Evolutionary conservation across 2,888 invertebrate genomes (phyloP).

Genomic region (Drosophila subsilvestris): DNA sequence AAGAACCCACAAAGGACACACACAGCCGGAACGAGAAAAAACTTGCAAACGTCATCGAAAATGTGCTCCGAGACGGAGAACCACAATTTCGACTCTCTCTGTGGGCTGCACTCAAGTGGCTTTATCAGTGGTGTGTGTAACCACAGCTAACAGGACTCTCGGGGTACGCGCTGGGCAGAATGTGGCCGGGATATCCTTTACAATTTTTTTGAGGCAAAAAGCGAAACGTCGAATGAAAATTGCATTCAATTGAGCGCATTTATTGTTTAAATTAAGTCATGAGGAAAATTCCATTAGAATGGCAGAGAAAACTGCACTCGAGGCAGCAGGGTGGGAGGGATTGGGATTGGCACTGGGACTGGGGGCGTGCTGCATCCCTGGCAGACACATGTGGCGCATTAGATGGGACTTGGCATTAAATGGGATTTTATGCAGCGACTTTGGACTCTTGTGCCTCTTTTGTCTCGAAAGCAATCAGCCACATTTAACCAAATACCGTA

Average conservation of each 20-base stretch:
- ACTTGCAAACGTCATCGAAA: conserved; percentile 81
- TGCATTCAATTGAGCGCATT: conserved; percentile 83
- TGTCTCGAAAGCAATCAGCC: conserved; percentile 65
- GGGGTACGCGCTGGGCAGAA: conserved; percentile 34
- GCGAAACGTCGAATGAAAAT: conserved; percentile 73
- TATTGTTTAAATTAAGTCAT: conserved; percentile 83
- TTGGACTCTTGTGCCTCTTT: conserved; percentile 52
- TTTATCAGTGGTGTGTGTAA: conserved; percentile 75
- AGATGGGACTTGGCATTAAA: conserved; percentile 59
- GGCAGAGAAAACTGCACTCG: conserved; percentile 68
- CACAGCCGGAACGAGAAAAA: conserved; percentile 47
- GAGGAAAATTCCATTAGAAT: conserved; percentile 84
- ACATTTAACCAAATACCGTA: conserved; percentile 42
- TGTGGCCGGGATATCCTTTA: conserved; percentile 67
- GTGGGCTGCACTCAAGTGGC: conserved; percentile 80
- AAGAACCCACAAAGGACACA: conserved; percentile 59
- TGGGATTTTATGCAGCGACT: conserved; percentile 69
- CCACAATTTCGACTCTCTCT: conserved; percentile 19
- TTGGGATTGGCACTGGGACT: neutral
- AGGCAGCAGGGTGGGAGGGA: conserved; percentile 32
- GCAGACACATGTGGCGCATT: conserved; percentile 69
- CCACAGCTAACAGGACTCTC: conserved; percentile 57
- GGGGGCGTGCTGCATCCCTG: conserved; percentile 55
- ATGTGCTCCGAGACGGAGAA: conserved; percentile 29
- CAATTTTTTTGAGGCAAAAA: conserved; percentile 60